Conservation (phyloP, 1,140 invertebrate species). For the Panonychus citri region DNA sequence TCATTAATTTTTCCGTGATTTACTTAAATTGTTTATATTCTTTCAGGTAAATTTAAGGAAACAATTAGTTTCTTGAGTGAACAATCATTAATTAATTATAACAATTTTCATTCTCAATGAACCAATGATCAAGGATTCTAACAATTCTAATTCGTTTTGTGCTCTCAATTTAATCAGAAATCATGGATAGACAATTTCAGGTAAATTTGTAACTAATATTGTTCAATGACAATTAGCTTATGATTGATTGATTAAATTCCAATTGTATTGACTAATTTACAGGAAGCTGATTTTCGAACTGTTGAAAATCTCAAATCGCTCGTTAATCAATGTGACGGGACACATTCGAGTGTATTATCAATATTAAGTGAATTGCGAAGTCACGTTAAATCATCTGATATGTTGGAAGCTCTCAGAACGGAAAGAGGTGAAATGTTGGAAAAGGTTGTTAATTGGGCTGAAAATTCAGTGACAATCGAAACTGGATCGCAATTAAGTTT, state of each 20-base stretch:
- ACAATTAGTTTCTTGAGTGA: constrained; percentile 56
- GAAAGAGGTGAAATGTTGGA: not conserved
- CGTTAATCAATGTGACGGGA: not conserved
- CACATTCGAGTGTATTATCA: not conserved
- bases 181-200: too few species aligned
- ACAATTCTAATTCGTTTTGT: too few species aligned
- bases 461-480: not conserved
- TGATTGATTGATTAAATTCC: too few species aligned
- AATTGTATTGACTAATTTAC: too few species aligned
- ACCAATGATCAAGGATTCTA: constrained; percentile 77
- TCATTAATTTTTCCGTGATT: too few species aligned
- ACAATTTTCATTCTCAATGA: constrained; percentile 60
- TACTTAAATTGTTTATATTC: not conserved
- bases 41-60: constrained; percentile 54
- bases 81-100: constrained; percentile 35
- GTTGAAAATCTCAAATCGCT: not conserved
- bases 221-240: too few species aligned
- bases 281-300: not conserved
- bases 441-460: constrained; percentile 2
- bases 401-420: not conserved
- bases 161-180: too few species aligned
- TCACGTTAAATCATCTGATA: not conserved
- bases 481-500: not conserved
- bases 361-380: constrained; percentile 1
- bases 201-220: too few species aligned